Percentiles rank a stretch among this genome's conserved stretches.
phyloP scores from a whole-genome alignment of 2,797 vertebrate species.

The Microctenopoma steveboyesi region DNA sequence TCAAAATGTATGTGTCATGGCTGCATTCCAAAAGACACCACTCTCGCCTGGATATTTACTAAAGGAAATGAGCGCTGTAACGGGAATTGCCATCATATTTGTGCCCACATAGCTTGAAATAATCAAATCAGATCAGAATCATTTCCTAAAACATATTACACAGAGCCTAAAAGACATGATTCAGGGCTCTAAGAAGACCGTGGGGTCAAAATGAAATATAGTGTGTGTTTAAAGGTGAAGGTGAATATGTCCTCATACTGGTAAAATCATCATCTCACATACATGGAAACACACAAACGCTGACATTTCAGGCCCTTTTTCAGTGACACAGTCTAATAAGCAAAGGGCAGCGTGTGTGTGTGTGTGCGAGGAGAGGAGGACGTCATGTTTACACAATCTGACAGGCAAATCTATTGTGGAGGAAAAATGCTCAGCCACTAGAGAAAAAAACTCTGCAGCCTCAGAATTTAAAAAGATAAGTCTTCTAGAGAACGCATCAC shows the following conservation, averaged over 20 bases:
- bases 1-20: background rate
- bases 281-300: conserved; percentile 8
- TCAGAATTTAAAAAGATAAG: conserved; percentile 66
- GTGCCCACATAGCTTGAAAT: conserved; percentile 11
- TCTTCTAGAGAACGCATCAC: conserved; percentile 54
- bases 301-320: conserved; percentile 36
- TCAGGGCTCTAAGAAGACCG: too few relatives aligned
- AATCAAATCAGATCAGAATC: conserved; percentile 25
- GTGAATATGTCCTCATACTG: too few relatives aligned
- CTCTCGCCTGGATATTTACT: background rate
- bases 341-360: conserved; percentile 32
- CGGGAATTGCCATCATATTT: background rate
- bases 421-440: conserved; percentile 48
- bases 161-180: too few relatives aligned
- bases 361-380: conserved; percentile 18
- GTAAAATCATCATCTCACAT: background rate
- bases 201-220: too few relatives aligned
- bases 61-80: conserved; percentile 4
- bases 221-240: too few relatives aligned
- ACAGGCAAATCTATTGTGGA: conserved; percentile 68
- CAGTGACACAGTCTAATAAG: conserved; percentile 43
- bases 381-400: conserved; percentile 74
- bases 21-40: conserved; percentile 14
- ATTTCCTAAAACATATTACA: conserved; percentile 11
- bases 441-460: conserved; percentile 62